Evolutionary conservation across 2,888 invertebrate genomes (phyloP).

Genomic region (Mystacides longicornis): DNA sequence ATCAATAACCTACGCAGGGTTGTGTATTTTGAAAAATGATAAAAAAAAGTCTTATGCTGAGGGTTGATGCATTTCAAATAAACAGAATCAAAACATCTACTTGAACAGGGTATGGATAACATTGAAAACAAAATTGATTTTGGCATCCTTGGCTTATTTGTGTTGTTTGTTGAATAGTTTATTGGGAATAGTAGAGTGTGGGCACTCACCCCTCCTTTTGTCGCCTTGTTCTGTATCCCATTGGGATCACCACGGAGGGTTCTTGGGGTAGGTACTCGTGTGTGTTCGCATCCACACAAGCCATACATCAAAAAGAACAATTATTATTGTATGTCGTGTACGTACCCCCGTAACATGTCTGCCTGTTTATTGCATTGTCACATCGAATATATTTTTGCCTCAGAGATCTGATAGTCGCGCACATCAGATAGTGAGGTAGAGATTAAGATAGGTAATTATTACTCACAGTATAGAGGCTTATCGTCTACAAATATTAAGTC

Average conservation of each 20-base stretch:
- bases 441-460: no score
- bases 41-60: no score
- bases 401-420: no score
- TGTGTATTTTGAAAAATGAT: no score
- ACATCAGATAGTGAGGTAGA: no score
- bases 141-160: background rate
- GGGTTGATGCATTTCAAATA: background rate
- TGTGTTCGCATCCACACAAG: background rate
- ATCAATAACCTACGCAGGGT: constrained; percentile 10
- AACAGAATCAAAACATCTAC: background rate
- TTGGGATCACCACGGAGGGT: constrained; percentile 13
- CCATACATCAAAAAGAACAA: constrained; percentile 2
- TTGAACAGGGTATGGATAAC: background rate
- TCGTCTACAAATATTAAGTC: no score
- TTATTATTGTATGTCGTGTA: background rate
- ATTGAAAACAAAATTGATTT: background rate
- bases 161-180: constrained; percentile 5
- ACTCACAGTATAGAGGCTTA: no score
- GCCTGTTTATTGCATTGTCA: background rate
- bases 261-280: constrained; percentile 7
- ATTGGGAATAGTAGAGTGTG: constrained; percentile 4
- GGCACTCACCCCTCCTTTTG: constrained; percentile 13
- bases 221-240: constrained; percentile 17
- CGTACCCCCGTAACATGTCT: no score
- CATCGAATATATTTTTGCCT: background rate